A percentile compares a stretch with the other conserved stretches of the same genome.
phyloP scores from a whole-genome alignment of 1,140 invertebrate species.

The Plutomurus gul region DNA sequence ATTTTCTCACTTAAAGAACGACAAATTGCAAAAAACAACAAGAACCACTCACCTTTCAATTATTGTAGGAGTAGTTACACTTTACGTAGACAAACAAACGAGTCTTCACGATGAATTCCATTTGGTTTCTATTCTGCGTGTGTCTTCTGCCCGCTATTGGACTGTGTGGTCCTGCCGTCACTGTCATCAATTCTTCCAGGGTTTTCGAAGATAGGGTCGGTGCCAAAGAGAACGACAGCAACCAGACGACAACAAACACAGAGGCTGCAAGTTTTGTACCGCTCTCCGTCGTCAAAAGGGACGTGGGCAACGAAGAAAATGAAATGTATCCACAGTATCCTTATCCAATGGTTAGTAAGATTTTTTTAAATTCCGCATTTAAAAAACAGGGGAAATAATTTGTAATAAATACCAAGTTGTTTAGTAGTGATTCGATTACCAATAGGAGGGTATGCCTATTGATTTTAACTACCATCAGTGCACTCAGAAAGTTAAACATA shows the following conservation, averaged over 20 bases:
- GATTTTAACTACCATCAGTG: too few relatives aligned
- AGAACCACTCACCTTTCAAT: too few relatives aligned
- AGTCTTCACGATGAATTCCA: conserved; percentile 14
- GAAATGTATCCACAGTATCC: neutral
- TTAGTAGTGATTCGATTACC: too few relatives aligned
- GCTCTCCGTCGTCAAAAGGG: neutral
- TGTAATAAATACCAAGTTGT: too few relatives aligned
- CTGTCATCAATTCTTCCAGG: conserved; percentile 15
- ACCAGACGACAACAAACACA: neutral
- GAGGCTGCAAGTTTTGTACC: neutral
- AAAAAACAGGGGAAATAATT: too few relatives aligned
- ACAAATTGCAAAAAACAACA: too few relatives aligned
- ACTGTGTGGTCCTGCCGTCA: neutral
- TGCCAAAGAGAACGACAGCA: conserved; percentile 1
- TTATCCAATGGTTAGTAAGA: conserved; percentile 1
- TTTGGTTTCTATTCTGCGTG: neutral
- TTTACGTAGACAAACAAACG: too few relatives aligned
- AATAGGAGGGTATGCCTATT: too few relatives aligned
- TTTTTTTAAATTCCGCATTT: neutral
- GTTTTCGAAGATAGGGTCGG: neutral
- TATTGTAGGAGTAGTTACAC: neutral
- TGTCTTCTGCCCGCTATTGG: conserved; percentile 1
- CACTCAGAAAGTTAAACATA: too few relatives aligned
- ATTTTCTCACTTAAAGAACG: too few relatives aligned
- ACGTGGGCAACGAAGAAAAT: conserved; percentile 1